phyloP scores from a whole-genome alignment of 2,888 invertebrate genomes.

The Plutella xylostella region DNA sequence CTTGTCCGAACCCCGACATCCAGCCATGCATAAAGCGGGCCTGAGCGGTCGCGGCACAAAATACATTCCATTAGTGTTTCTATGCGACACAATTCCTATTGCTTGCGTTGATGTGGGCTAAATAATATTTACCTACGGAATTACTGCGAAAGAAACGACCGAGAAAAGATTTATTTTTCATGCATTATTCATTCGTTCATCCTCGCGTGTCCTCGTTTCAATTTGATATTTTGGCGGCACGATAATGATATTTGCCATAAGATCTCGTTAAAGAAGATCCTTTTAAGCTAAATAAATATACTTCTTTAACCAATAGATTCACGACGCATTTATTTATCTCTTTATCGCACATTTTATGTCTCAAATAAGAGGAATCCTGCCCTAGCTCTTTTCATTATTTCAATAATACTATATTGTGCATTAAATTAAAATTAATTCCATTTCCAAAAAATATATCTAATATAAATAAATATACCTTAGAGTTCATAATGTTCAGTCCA shows the following conservation, averaged over 20 bases:
- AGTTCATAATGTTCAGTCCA: too few species aligned
- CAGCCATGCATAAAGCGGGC: neutral
- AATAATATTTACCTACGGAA: slow-evolving; percentile 46
- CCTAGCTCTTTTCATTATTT: too few species aligned
- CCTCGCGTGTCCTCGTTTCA: slow-evolving; percentile 57
- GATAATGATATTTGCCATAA: slow-evolving; percentile 52
- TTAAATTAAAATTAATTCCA: too few species aligned
- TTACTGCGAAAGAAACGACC: slow-evolving; percentile 43
- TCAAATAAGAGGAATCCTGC: too few species aligned
- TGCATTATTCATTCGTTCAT: slow-evolving; percentile 62
- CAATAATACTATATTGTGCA: too few species aligned
- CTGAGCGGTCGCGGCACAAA: neutral
- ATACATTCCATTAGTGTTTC: neutral
- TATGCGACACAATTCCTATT: neutral
- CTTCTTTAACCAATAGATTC: neutral
- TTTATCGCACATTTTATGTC: too few species aligned
- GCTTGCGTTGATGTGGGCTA: slow-evolving; percentile 16
- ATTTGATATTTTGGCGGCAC: slow-evolving; percentile 47
- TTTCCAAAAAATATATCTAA: too few species aligned
- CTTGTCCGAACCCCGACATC: neutral
- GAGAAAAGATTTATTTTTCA: slow-evolving; percentile 59
- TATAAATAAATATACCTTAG: too few species aligned
- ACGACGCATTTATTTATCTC: too few species aligned
- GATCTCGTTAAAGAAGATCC: neutral
- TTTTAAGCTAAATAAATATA: neutral